These are phyloP conservation scores for Cephus pulcher DNA, from an alignment of 2,888 invertebrate genomes.

Conservation along the genomic window DNA sequence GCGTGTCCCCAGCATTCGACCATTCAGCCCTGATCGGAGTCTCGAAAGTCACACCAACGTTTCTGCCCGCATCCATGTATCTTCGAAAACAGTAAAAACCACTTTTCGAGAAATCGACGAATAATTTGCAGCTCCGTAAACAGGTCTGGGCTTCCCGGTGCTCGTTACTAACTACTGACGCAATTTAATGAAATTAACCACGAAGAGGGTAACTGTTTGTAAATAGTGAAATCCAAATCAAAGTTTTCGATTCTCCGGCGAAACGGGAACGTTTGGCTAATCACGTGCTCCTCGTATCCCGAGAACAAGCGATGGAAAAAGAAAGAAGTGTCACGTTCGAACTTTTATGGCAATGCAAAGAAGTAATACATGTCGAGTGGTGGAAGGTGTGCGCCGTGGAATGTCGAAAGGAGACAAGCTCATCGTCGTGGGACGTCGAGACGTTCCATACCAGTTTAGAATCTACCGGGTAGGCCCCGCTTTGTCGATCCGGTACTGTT, in stretches of 20 bases:
- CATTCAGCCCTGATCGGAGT: not conserved
- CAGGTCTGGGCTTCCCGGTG: not conserved
- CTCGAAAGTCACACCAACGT: not conserved
- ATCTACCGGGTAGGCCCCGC: not conserved
- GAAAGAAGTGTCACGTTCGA: not conserved
- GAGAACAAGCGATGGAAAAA: not conserved
- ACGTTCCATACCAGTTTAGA: not conserved
- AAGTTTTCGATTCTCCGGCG: not conserved
- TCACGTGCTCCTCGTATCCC: not conserved
- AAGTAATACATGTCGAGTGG: slow-evolving; percentile 62
- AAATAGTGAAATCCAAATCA: not conserved
- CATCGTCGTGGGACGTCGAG: not conserved
- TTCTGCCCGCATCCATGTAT: not conserved
- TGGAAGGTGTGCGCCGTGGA: slow-evolving; percentile 57
- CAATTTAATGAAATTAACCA: not conserved
- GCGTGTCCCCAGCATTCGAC: not conserved
- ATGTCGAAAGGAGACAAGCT: slow-evolving; percentile 35
- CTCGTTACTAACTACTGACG: not conserved
- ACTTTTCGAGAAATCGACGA: not conserved
- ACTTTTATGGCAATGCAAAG: slow-evolving; percentile 53
- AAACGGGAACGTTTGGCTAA: not conserved
- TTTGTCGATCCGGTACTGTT: not conserved
- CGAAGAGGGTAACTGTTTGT: not conserved
- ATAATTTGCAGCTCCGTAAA: not conserved
- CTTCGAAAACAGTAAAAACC: not conserved